These are phyloP conservation scores for Hoplostethus atlanticus DNA, from an alignment of 2,797 vertebrate genomes.

Conservation along the genomic window DNA sequence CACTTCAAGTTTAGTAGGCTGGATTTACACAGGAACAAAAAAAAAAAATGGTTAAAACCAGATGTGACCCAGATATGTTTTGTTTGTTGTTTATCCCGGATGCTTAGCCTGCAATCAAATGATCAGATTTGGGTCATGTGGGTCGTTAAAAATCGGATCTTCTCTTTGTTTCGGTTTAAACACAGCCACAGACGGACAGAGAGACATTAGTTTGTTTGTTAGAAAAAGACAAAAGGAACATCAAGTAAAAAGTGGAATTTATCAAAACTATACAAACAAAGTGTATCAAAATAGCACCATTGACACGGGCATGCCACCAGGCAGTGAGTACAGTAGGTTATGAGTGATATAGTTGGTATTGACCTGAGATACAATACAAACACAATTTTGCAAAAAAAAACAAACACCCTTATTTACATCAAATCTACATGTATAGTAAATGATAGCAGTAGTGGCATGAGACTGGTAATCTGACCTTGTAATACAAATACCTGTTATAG, in stretches of 20 bases:
- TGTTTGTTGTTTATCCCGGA: constrained; percentile 24
- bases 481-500: constrained; percentile 1
- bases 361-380: constrained; percentile 64
- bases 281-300: constrained; percentile 60
- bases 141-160: background rate
- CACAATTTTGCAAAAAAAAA: constrained; percentile 2
- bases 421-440: constrained; percentile 4
- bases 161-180: constrained; percentile 6
- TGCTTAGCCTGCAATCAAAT: background rate
- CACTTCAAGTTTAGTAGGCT: constrained; percentile 5
- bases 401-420: constrained; percentile 3
- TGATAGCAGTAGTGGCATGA: constrained; percentile 14
- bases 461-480: background rate
- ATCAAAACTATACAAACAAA: constrained; percentile 33
- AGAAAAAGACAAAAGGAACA: constrained; percentile 11
- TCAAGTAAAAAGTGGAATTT: constrained; percentile 25
- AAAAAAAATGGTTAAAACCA: background rate
- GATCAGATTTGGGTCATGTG: constrained; percentile 24
- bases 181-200: constrained; percentile 11
- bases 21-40: background rate
- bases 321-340: constrained; percentile 47
- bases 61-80: background rate
- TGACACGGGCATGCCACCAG: constrained; percentile 19
- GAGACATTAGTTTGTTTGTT: background rate
- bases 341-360: constrained; percentile 22